phyloP scores from a whole-genome alignment of 2,113 vertebrate genomes.

The Galbula dea region DNA sequence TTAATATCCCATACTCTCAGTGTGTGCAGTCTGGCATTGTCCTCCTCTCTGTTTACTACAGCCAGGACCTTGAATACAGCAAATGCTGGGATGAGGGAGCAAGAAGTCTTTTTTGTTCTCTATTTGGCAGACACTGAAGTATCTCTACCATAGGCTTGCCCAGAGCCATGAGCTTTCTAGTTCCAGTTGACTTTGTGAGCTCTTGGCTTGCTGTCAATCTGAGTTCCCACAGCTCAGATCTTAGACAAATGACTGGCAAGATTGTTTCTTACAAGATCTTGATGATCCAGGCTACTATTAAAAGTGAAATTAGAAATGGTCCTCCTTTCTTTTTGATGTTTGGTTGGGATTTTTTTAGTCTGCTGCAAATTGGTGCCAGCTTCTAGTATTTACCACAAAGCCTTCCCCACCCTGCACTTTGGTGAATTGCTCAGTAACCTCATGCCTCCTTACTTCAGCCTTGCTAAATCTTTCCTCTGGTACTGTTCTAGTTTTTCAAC shows the following conservation, averaged over 20 bases:
- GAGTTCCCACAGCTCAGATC: not conserved
- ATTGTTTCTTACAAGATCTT: not conserved
- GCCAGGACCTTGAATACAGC: not conserved
- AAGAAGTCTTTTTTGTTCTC: not conserved
- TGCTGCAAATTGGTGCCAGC: not conserved
- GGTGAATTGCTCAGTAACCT: not conserved
- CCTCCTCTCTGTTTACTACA: not conserved
- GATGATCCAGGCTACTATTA: not conserved
- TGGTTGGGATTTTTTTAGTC: not conserved
- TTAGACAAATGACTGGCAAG: not conserved
- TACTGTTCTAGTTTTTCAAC: not conserved
- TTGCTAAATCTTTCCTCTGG: not conserved
- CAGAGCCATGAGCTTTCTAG: not conserved
- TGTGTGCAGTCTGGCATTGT: not conserved
- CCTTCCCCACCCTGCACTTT: not conserved
- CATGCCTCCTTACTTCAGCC: not conserved
- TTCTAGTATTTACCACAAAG: not conserved
- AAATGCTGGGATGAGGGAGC: not conserved
- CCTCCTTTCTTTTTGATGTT: not conserved
- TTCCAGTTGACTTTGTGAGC: not conserved
- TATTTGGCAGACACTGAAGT: not conserved
- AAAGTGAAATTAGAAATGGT: not conserved
- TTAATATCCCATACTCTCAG: not conserved
- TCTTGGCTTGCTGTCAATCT: not conserved
- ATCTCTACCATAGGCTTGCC: accelerated